These are phyloP conservation scores for Gila orcuttii DNA, from an alignment of 2,113 vertebrate species.

Conservation along the genomic window DNA sequence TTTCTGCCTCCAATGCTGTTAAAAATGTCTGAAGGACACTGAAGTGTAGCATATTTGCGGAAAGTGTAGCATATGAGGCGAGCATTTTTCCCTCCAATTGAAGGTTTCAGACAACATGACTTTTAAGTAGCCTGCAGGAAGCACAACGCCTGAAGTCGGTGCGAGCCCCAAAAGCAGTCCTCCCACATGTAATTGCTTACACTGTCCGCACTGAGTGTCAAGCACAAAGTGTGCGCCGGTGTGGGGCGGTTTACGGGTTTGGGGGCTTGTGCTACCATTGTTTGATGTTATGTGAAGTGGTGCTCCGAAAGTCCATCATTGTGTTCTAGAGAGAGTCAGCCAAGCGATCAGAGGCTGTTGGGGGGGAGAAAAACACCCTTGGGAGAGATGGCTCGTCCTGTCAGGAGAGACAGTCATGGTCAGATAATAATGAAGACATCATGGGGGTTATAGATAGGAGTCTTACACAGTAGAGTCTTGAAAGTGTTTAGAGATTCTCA, in stretches of 20 bases:
- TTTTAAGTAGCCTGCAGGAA: neutral
- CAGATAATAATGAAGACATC: conserved; percentile 73
- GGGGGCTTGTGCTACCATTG: conserved; percentile 53
- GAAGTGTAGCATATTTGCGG: too few species aligned
- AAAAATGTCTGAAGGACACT: neutral
- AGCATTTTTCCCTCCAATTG: neutral
- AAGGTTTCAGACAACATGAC: neutral
- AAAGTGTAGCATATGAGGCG: too few species aligned
- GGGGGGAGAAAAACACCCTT: conserved; percentile 52
- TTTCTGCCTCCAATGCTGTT: neutral
- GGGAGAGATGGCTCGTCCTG: conserved; percentile 69
- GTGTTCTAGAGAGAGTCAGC: conserved; percentile 66
- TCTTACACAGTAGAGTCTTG: conserved; percentile 51
- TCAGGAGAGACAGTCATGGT: conserved; percentile 60
- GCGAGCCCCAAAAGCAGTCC: conserved; percentile 36
- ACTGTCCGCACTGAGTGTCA: conserved; percentile 36
- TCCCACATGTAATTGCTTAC: conserved; percentile 54
- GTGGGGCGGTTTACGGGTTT: neutral
- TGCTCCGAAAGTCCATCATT: conserved; percentile 70
- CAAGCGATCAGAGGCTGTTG: conserved; percentile 55
- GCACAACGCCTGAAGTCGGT: neutral
- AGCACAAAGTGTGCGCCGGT: conserved; percentile 46
- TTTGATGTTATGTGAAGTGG: conserved; percentile 56
- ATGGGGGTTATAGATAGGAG: conserved; percentile 66
- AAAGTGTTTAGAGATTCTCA: conserved; percentile 58